Evolutionary conservation across 1,140 invertebrate species (phyloP), one percentile per base, ranked within the genome.

Genomic region (Papilio dardanus): DNA sequence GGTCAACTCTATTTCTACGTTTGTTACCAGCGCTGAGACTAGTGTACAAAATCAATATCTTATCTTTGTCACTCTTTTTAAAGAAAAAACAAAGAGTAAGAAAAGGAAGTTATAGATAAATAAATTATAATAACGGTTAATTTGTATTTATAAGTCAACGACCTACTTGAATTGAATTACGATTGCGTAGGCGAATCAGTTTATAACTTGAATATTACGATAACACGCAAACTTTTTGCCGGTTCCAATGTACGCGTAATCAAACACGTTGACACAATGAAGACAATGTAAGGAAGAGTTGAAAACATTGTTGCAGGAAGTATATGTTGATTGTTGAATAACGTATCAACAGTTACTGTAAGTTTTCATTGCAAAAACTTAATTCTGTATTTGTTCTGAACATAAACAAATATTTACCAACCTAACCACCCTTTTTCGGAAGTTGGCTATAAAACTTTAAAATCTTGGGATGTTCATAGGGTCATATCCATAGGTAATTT

Each of bases 141-240:
- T 28, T 28, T 62, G 12, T 10, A 28, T 62, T 30, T 62, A 30
- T 4, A 28, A 62, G 54, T 62, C 54, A 62, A 62, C 24, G 54
- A 62, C 54, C 54, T 62, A 62, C 21, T 62, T 62, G 30, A 54
- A 62, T 62, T 28, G 5, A 30, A 5, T 28, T 62, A 62, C 21
- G 10, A 28, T 10, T 62, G 54, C 54, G 54, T 62, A 62, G 54
- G 54, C 54, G 54, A 62, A 62, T 62, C 54, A 24, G 54, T 62
- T 62, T 62, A 12, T 24, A 62, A 24, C 50, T 62, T 30, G 54
- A n/a, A 62, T 62, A 62, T 62, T 62, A 62, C 54, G 10, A 62
- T 16, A 62, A 14, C 54, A 30, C 54, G 54, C 24, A 62, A 62
- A 62, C 54, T 62, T 62, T 62, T 62, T 62, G 54, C 54, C 54